Evolutionary conservation across 2,113 vertebrate genomes (phyloP).

Genomic region (Rhinopomastus cyanomelas): DNA sequence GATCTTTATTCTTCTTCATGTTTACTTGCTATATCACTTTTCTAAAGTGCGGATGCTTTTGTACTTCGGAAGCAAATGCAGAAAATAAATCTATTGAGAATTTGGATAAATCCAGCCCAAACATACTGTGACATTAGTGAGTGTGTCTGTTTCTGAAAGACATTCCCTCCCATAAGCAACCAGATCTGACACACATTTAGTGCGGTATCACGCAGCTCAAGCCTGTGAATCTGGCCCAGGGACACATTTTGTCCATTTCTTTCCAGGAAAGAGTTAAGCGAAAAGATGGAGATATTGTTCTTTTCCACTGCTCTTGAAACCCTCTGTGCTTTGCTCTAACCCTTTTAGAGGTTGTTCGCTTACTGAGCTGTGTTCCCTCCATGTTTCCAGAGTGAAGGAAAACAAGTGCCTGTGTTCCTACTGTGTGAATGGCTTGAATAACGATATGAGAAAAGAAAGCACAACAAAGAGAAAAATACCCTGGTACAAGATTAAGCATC

Average conservation of each 20-base stretch:
- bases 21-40: not conserved
- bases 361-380: conserved; percentile 26
- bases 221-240: not conserved
- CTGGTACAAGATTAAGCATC: not conserved
- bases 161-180: not conserved
- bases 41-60: not conserved
- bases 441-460: not conserved
- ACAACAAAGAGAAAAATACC: not conserved
- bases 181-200: conserved; percentile 3
- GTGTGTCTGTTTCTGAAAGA: not conserved
- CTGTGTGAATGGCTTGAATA: not conserved
- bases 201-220: not conserved
- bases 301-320: conserved; percentile 8
- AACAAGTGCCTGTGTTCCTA: not conserved
- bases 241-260: not conserved
- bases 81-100: not conserved
- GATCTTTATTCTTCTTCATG: not conserved
- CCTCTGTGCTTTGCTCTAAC: conserved; percentile 48
- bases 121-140: not conserved
- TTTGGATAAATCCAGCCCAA: conserved; percentile 6
- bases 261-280: not conserved
- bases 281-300: not conserved
- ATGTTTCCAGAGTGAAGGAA: conserved; percentile 23
- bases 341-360: conserved; percentile 54
- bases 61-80: not conserved